Evolutionary conservation across 1,140 invertebrate species (phyloP), one percentile per base, ranked within the genome.

Genomic region (Lordiphosa mommai): DNA sequence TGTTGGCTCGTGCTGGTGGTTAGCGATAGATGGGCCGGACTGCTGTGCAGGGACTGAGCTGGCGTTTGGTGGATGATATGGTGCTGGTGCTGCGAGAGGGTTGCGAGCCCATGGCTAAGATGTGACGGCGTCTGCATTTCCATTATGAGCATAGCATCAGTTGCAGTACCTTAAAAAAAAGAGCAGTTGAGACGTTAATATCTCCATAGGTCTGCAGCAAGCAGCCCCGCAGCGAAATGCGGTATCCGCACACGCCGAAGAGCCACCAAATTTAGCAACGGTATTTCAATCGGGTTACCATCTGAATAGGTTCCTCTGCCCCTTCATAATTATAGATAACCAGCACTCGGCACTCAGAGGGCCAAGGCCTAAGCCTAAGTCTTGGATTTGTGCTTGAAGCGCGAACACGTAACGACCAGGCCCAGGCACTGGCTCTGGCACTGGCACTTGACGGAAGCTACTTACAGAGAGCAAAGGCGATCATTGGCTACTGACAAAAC

Each of bases 91-190:
- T 67, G 70, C 40, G 68, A 71, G 13, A 82, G 53, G 47, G 71
- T 47, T 20, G 65, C 56, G 32, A 88, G 56, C 47, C 74, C 85
- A 67, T 88, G 66, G 71, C 61, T 68, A 44, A 73, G 70, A 64
- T 70, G 59, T 66, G 85, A 47, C 37, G 77, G 52, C 50, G 85
- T 69, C 65, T 88, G 86, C 69, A 88, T 74, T 61, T 88, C 86
- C 86, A 88, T 88, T 61, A 61, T 88, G 44, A 86, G 64, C 71
- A 77, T 86, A 72, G 63, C 23, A 27, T 27, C 23, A 27, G 23
- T 27, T 7, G 23, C 67, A 64, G 56, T 40, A 61, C 46, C 77
- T 85, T 44, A 20, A 77, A 66, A 43, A 20, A 30, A 55, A 34
- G 8, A 44, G 63, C 17, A 36, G 20, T 2, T 10, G 27, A 20